phyloP scores from a whole-genome alignment of 2,888 invertebrate species.

The Embidobia sp. region DNA sequence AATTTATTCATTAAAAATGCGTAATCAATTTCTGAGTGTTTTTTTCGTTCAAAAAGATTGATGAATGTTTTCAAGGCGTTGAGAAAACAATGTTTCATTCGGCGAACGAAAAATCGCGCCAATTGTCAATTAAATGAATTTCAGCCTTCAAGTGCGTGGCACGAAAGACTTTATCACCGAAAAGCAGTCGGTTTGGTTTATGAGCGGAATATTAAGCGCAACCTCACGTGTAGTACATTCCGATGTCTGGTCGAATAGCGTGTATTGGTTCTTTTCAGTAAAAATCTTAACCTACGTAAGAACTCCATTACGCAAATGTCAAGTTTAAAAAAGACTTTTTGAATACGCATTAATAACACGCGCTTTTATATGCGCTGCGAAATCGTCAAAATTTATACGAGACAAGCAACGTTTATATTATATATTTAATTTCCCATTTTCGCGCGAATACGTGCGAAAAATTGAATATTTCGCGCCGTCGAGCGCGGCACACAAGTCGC shows the following conservation, averaged over 20 bases:
- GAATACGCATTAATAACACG: slow-evolving; percentile 30
- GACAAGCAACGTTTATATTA: slow-evolving; percentile 2
- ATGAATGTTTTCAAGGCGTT: too few species aligned
- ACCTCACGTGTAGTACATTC: slow-evolving; percentile 40
- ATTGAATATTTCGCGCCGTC: neutral
- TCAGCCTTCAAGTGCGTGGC: slow-evolving; percentile 4
- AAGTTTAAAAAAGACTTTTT: slow-evolving; percentile 42
- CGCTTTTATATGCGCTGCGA: slow-evolving; percentile 24
- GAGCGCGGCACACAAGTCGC: neutral
- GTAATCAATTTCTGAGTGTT: too few species aligned
- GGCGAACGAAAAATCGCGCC: too few species aligned
- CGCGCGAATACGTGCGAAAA: neutral
- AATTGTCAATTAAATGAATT: slow-evolving; percentile 29
- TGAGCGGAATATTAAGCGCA: slow-evolving; percentile 46
- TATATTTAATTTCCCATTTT: slow-evolving; percentile 6
- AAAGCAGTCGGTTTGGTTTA: slow-evolving; percentile 43
- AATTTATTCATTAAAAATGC: too few species aligned
- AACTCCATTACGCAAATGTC: slow-evolving; percentile 56
- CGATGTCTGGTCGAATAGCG: slow-evolving; percentile 31
- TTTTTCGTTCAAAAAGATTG: too few species aligned
- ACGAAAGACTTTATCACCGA: slow-evolving; percentile 42
- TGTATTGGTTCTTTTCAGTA: slow-evolving; percentile 44
- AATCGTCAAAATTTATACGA: slow-evolving; percentile 20
- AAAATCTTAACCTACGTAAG: slow-evolving; percentile 53
- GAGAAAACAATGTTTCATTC: too few species aligned